Conservation (phyloP, 2,797 vertebrate species). For the Coregonus ussuriensis region DNA sequence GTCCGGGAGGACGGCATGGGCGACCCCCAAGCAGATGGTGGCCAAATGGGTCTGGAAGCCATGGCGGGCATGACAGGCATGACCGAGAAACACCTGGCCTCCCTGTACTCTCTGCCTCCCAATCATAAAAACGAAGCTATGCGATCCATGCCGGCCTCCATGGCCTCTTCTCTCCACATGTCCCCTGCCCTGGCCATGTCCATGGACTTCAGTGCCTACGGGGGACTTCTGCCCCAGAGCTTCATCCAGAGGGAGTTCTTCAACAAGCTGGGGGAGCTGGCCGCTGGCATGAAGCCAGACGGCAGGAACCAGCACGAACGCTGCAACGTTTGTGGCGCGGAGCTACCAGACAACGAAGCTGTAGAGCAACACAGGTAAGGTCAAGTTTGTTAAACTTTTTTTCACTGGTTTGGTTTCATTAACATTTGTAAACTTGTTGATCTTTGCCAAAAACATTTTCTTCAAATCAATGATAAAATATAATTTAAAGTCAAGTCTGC, state of each 20-base stretch:
- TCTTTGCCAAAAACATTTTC: neutral
- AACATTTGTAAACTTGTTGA: neutral
- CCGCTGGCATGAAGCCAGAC: conserved; percentile 91
- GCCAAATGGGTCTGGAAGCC: conserved; percentile 77
- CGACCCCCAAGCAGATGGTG: conserved; percentile 74
- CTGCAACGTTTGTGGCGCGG: conserved; percentile 91
- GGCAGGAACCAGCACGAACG: conserved; percentile 83
- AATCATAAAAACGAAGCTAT: conserved; percentile 89
- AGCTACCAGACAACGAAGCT: conserved; percentile 92
- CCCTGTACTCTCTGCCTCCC: conserved; percentile 84
- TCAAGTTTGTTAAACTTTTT: neutral
- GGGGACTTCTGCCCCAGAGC: conserved; percentile 92
- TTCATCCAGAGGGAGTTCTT: conserved; percentile 99
- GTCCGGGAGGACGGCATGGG: conserved; percentile 82
- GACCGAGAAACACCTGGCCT: conserved; percentile 86
- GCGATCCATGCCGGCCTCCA: conserved; percentile 84
- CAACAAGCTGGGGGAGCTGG: conserved; percentile 94
- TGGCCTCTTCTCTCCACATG: conserved; percentile 87
- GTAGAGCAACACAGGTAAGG: conserved; percentile 96
- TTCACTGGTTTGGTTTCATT: neutral
- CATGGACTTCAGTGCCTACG: conserved; percentile 96
- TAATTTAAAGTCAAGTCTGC: neutral
- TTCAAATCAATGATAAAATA: neutral
- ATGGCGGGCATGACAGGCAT: conserved; percentile 70
- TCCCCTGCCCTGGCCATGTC: conserved; percentile 92